Evolutionary conservation across 2,888 invertebrate species (phyloP), one percentile per base, ranked within the genome.

Genomic region (Notocelia uddmanniana): DNA sequence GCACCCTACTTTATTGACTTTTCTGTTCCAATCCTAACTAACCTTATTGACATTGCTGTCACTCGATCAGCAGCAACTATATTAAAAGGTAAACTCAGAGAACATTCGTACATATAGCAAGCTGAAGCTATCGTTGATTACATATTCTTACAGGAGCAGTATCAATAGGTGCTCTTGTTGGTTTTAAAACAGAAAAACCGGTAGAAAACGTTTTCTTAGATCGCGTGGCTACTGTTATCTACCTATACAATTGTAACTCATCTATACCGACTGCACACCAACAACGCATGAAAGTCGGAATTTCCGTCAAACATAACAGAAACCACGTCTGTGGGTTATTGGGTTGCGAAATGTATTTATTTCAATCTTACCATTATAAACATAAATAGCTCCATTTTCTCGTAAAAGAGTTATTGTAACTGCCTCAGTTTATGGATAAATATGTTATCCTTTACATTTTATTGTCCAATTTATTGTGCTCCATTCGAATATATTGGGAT

Each of bases 311-410:
- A 45, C 45, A 45, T 15, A 8, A n/a, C n/a, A 45, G n/a, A 45
- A 8, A n/a, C 45, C 6, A 45, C n/a, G 8, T n/a, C 15, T n/a
- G 45, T n/a, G 5, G 45, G 6, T 45, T 45, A n/a, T 45, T 45
- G 45, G n/a, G n/a, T 45, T n/a, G 13, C 45, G 50, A 26, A 57
- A 59, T 34, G 18, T 34, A 45, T 55, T 60, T 71, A 67, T 71
- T 60, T 60, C 59, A 67, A 71, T 59, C 41, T 10, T 13, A 18
- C n/a, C 21, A 21, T 37, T 45, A 59, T 59, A 31, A 66, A 66
- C 48, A 71, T 71, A 71, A 71, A 71, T 54, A 66, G 45, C 66
- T 59, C 71, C 45, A 71, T 71, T 71, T 70, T 45, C 54, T 48
- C 31, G 34, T 34, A 52, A 34, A 63, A 54, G 66, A 71, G 45